phyloP scores from a whole-genome alignment of 2,888 invertebrate genomes.

The Petrolisthes manimaculis region DNA sequence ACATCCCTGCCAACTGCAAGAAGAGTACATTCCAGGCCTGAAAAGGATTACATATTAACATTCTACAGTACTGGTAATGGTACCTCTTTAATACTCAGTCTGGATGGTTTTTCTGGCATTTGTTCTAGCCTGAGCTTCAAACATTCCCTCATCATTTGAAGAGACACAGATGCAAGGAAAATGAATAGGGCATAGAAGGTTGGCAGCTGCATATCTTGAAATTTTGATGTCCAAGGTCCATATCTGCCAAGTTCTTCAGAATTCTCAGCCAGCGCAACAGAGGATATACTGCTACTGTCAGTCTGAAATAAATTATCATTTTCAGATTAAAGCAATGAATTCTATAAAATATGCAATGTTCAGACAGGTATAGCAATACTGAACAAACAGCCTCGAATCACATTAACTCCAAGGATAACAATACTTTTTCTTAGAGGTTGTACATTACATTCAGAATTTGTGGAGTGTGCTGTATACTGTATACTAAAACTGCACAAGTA shows the following conservation, averaged over 20 bases:
- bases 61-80: background rate
- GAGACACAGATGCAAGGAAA: slow-evolving; percentile 76
- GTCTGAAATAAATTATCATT: slow-evolving; percentile 21
- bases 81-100: slow-evolving; percentile 86
- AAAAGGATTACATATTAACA: too few species aligned
- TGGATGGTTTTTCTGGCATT: slow-evolving; percentile 85
- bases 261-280: slow-evolving; percentile 31
- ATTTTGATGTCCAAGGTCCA: slow-evolving; percentile 55
- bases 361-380: background rate
- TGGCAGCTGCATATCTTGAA: slow-evolving; percentile 52
- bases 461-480: too few species aligned
- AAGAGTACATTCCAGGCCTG: too few species aligned
- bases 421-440: too few species aligned
- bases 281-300: background rate
- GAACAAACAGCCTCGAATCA: too few species aligned
- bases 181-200: slow-evolving; percentile 54
- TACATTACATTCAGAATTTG: too few species aligned
- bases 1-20: background rate
- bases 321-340: background rate
- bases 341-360: background rate
- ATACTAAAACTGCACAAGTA: background rate
- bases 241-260: slow-evolving; percentile 44
- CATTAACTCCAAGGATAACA: too few species aligned
- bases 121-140: slow-evolving; percentile 86
- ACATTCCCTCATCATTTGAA: slow-evolving; percentile 95